phyloP scores from a whole-genome alignment of 2,888 invertebrate genomes.

The Ceraclea dissimilis region DNA sequence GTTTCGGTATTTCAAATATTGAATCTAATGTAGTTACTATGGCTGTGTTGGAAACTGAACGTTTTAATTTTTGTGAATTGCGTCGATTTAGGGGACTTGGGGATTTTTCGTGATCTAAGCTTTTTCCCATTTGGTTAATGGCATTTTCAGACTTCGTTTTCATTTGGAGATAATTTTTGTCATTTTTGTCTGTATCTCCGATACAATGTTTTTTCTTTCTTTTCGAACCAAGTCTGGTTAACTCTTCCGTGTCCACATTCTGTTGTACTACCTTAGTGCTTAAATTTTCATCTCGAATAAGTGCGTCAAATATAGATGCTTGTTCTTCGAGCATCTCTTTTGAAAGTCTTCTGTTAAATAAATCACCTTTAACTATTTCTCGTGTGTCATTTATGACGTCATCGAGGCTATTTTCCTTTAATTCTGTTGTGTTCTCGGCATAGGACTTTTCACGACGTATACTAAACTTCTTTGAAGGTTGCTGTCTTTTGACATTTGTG shows the following conservation, averaged over 20 bases:
- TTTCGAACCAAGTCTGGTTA: conserved; percentile 28
- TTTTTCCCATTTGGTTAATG: conserved; percentile 31
- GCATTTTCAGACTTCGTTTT: conserved; percentile 40
- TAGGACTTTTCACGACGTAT: conserved; percentile 27
- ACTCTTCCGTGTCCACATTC: conserved; percentile 29
- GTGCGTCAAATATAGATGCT: conserved; percentile 45
- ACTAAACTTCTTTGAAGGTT: conserved; percentile 30
- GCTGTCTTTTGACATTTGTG: conserved; percentile 25
- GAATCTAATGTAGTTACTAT: conserved; percentile 39
- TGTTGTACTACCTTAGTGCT: conserved; percentile 41
- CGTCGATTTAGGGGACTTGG: conserved; percentile 21
- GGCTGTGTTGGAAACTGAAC: conserved; percentile 41
- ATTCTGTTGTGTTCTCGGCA: background rate
- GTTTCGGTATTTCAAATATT: conserved; percentile 42
- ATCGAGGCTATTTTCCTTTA: conserved; percentile 43
- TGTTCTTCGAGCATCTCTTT: conserved; percentile 52
- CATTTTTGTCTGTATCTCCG: conserved; percentile 6
- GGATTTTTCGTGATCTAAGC: conserved; percentile 33
- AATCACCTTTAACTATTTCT: conserved; percentile 24
- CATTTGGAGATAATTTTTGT: conserved; percentile 33
- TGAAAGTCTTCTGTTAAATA: conserved; percentile 46
- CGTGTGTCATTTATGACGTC: conserved; percentile 46
- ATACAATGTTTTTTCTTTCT: conserved; percentile 31
- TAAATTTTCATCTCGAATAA: conserved; percentile 48
- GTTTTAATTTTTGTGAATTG: conserved; percentile 32